phyloP scores from a whole-genome alignment of 2,888 invertebrate species.

The Diarsia dahlii region DNA sequence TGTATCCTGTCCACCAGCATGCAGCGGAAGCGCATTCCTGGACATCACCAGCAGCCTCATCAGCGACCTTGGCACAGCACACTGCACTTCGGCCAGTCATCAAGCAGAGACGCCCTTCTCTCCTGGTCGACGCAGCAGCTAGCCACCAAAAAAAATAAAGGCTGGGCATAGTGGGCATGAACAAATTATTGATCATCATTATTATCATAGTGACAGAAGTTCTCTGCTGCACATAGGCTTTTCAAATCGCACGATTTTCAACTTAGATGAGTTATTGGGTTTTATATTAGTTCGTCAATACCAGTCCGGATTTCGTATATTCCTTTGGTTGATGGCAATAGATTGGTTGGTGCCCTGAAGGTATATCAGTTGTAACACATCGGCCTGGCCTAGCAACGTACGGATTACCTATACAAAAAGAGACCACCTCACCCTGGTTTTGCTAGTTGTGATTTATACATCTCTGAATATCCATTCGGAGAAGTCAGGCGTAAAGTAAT shows the following conservation, averaged over 20 bases:
- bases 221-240: too few relatives aligned
- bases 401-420: background rate
- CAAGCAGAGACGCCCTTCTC: too few relatives aligned
- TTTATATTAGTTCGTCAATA: background rate
- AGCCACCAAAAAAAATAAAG: too few relatives aligned
- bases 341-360: background rate
- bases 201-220: background rate
- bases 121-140: too few relatives aligned
- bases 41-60: too few relatives aligned
- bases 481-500: background rate
- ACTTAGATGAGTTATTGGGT: background rate
- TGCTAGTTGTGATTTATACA: background rate
- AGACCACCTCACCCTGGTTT: background rate
- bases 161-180: background rate
- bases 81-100: too few relatives aligned
- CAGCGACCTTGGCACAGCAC: too few relatives aligned
- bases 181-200: background rate
- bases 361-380: background rate
- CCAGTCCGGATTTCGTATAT: background rate
- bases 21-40: too few relatives aligned
- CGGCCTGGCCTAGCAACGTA: background rate
- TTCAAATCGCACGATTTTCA: too few relatives aligned
- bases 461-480: background rate
- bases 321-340: background rate
- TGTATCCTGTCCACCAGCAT: too few relatives aligned